Evolutionary conservation across 2,888 invertebrate species (phyloP), one percentile per base, ranked within the genome.

Genomic region (Harpalus rubripes): DNA sequence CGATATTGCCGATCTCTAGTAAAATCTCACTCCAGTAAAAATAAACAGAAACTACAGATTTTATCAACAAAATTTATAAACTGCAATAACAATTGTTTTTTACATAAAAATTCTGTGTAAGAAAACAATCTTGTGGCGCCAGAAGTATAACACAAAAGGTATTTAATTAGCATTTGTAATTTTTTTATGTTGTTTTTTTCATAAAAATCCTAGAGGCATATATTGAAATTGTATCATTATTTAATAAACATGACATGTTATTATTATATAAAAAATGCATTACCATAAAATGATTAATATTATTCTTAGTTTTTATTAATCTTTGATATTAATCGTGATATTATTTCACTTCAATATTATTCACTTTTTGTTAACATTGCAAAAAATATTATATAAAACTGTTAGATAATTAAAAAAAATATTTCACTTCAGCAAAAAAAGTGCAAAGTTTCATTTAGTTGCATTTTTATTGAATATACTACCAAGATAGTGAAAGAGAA

Each of bases 361-460:
- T 4, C 61, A 63, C 22, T 63, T 63, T 63, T 63, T 63, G 26
- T 26, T 15, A 63, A 26, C 63, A 1, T 26, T 7, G 26, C 63
- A 63, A 63, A 63, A 26, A 12, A 26, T 63, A 63, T 63, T 63
- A 63, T 63, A 26, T 63, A 63, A 63, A 63, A 63, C 26, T 18
- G 63, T 63, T 63, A 63, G 63, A 63, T 63, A 63, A 63, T 63
- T 63, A 63, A 63, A 63, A 63, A 63, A 26, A 26, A n/a, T 26
- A 26, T 63, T 8, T 18, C 26, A 0, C 26, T 26, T 63, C 63
- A 63, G 63, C 63, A 63, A 63, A 63, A 63, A 63, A 63, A 63
- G 4, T 26, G 26, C 63, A 26, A 63, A 16, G 2, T 18, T 63
- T 63, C 26, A 63, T 26, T 18, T 10, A 8, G 63, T 26, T 63